Base-by-base conservation (phyloP, 1,140 invertebrate species). In the Lethrus apterus region DNA sequence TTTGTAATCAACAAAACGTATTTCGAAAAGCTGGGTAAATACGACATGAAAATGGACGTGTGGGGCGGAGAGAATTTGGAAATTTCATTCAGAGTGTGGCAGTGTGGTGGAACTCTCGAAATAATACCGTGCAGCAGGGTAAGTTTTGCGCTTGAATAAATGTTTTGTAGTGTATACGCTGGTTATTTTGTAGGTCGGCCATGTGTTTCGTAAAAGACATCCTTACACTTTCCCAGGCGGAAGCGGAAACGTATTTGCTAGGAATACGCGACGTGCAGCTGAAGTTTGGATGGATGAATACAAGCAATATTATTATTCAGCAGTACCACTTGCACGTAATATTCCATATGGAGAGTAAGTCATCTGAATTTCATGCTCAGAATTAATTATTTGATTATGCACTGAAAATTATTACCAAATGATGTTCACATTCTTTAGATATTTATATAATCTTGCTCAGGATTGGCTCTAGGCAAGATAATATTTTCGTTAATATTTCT, bases 211-310 rank as follows among this genome's bases (percentile, higher is more conserved):
- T 7, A 98, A 98, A 69, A 80, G 88, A 34, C 92, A 94, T 67
- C 93, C 93, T 0, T 96, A 96, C 68, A 90, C 91, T 26, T 98
- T 94, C 71, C 88, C 91, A 0, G 91, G 93, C 1, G 89, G 89
- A 4, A 89, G 88, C 29, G 89, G 90, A 11, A 90, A 88, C 52
- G 88, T 92, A 15, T 93, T 93, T 62, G 88, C 88, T 1, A 72
- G 84, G 52, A 93, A 94, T 66, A 93, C 89, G 7, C 71, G 88
- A 49, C 69, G 90, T 35, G 86, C 88, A 1, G 86, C 88, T n/a
- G 92, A 95, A 71, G 92, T 94, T 29, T 95, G 90, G 91, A 92
- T 95, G 88, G 91, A 93, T 63, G 86, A 91, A 44, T 95, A 91
- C 68, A 95, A 94, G 66, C 81, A 90, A 52, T 88, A 87, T 64